These are phyloP conservation scores for Megaceryle maxima DNA, from an alignment of 2,113 vertebrate genomes.

Conservation along the genomic window DNA sequence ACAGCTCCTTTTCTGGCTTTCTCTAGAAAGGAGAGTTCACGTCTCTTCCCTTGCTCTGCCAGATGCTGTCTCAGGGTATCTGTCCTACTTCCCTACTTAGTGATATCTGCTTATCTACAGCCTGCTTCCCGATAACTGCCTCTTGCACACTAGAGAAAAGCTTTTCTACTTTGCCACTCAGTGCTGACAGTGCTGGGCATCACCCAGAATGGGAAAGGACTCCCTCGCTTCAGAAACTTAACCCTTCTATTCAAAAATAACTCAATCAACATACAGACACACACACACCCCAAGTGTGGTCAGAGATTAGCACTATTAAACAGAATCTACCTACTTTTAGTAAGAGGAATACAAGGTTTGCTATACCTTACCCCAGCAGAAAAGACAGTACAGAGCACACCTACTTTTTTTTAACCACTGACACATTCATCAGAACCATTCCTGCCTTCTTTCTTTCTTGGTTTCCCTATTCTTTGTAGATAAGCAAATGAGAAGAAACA, in stretches of 20 bases:
- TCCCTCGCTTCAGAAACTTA: background rate
- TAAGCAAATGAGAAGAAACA: background rate
- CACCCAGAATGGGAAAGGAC: background rate
- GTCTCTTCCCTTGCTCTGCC: background rate
- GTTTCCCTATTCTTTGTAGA: background rate
- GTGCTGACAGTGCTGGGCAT: background rate
- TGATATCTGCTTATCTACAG: background rate
- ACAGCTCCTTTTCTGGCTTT: background rate
- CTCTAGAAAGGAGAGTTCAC: background rate
- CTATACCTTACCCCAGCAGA: background rate
- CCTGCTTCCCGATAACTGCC: background rate
- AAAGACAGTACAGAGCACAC: background rate
- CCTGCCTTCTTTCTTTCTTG: background rate
- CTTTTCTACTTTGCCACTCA: background rate
- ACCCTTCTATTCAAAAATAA: background rate
- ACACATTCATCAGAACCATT: background rate
- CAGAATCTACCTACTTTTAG: background rate
- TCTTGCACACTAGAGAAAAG: background rate
- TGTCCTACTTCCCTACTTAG: constrained; percentile 63
- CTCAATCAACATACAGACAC: background rate
- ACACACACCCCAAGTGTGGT: background rate
- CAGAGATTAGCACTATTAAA: background rate
- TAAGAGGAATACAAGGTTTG: background rate
- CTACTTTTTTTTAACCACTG: background rate
- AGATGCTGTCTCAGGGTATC: constrained; percentile 45